A percentile compares a stretch with the other conserved stretches of the same genome.
Evolutionary conservation across 2,797 vertebrate genomes (phyloP).

Genomic region (Cynodonichthys magdalenae): DNA sequence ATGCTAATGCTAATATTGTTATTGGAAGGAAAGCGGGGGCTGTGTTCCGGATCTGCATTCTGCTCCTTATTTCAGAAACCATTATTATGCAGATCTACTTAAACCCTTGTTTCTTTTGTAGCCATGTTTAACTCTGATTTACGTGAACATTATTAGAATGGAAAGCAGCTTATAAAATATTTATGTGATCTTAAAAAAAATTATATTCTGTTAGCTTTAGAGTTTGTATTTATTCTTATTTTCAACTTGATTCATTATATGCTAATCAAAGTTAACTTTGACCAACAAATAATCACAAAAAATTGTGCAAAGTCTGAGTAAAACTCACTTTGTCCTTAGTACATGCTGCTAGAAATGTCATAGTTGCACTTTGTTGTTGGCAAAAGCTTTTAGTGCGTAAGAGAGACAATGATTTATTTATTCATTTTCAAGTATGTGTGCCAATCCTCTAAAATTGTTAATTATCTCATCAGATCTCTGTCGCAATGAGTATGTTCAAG

Average conservation of each 20-base stretch:
- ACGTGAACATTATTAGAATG: conserved; percentile 47
- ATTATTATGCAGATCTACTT: conserved; percentile 56
- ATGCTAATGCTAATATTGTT: conserved; percentile 69
- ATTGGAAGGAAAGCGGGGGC: conserved; percentile 41
- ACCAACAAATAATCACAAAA: conserved; percentile 45
- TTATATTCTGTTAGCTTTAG: conserved; percentile 60
- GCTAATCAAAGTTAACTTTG: conserved; percentile 78
- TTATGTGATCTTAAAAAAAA: conserved; percentile 63
- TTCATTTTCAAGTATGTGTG: conserved; percentile 21
- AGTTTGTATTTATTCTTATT: conserved; percentile 23
- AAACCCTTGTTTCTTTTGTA: conserved; percentile 29
- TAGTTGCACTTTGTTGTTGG: conserved; percentile 51
- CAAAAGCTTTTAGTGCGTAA: conserved; percentile 26
- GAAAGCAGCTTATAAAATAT: conserved; percentile 64
- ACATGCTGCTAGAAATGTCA: conserved; percentile 38
- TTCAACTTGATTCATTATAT: conserved; percentile 56
- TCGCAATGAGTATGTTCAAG: conserved; percentile 19
- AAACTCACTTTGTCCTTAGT: conserved; percentile 38
- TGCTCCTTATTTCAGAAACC: conserved; percentile 39
- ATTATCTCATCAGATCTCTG: conserved; percentile 26
- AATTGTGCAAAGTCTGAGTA: conserved; percentile 50
- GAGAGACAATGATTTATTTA: conserved; percentile 35
- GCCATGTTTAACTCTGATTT: conserved; percentile 53
- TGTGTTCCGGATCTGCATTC: conserved; percentile 29
- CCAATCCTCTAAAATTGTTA: conserved; percentile 4